Percentiles rank a stretch among this genome's conserved stretches.
Conservation (phyloP, 2,113 vertebrate genomes). For the Istiophorus platypterus region DNA sequence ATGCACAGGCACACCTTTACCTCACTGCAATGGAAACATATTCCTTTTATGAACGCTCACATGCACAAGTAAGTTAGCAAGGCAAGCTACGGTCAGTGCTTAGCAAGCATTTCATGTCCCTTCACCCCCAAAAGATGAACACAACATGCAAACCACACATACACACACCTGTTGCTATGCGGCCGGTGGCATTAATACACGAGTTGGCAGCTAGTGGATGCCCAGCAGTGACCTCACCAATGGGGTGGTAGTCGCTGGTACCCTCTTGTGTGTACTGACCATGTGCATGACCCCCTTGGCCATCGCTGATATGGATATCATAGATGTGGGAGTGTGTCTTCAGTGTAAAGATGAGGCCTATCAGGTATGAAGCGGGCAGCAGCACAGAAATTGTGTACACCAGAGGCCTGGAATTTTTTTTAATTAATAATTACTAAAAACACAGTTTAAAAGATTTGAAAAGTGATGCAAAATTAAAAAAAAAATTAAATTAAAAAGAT, state of each 20-base stretch:
- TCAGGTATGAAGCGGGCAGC: constrained; percentile 87
- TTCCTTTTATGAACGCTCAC: constrained; percentile 5
- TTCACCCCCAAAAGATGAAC: neutral
- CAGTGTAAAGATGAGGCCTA: constrained; percentile 89
- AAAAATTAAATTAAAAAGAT: neutral
- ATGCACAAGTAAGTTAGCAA: constrained; percentile 41
- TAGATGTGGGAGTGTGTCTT: constrained; percentile 91
- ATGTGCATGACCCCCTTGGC: constrained; percentile 82
- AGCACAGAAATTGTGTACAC: constrained; percentile 86
- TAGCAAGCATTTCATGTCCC: neutral
- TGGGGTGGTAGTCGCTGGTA: constrained; percentile 9
- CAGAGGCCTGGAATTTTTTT: constrained; percentile 80
- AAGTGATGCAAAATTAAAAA: neutral
- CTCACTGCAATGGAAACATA: neutral
- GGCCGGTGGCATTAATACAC: constrained; percentile 67
- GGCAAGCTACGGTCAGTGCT: constrained; percentile 14
- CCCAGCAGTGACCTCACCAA: constrained; percentile 43
- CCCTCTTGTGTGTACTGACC: constrained; percentile 80
- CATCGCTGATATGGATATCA: constrained; percentile 87
- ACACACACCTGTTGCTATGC: constrained; percentile 54
- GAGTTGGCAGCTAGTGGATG: constrained; percentile 27
- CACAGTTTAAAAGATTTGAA: neutral
- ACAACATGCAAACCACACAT: constrained; percentile 42
- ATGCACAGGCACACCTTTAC: constrained; percentile 43
- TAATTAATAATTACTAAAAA: neutral